phyloP scores from a whole-genome alignment of 2,888 invertebrate species.

The Lobophora halterata region DNA sequence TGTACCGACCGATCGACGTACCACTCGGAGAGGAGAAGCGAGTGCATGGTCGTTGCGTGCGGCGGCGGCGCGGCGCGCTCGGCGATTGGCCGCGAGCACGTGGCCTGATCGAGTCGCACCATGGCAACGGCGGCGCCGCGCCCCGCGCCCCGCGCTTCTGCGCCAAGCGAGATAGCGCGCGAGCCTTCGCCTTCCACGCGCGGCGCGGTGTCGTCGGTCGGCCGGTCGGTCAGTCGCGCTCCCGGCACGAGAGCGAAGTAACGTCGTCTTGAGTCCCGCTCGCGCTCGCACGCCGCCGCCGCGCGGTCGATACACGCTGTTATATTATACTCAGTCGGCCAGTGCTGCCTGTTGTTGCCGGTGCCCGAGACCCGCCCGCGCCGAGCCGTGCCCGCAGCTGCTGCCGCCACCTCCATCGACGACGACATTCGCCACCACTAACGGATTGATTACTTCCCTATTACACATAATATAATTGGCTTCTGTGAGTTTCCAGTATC shows the following conservation, averaged over 20 bases:
- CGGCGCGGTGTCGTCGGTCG: conserved; percentile 16
- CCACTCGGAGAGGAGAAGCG: conserved; percentile 2
- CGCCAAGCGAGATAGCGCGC: conserved; percentile 43
- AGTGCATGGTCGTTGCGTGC: conserved; percentile 14
- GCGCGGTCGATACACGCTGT: no score
- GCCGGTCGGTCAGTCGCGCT: conserved; percentile 26
- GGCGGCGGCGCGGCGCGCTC: conserved; percentile 24
- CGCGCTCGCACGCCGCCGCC: neutral
- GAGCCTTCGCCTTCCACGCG: conserved; percentile 30
- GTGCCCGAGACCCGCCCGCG: no score
- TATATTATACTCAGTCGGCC: no score
- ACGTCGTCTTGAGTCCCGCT: conserved; percentile 3
- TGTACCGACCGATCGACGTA: neutral
- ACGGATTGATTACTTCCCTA: no score
- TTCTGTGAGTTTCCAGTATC: no score
- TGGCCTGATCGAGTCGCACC: conserved; percentile 88
- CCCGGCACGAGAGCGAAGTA: conserved; percentile 3
- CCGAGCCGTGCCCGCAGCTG: no score
- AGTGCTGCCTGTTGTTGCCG: no score
- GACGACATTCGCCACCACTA: no score
- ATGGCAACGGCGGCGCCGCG: conserved; percentile 78
- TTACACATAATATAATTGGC: no score
- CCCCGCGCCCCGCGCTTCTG: conserved; percentile 38
- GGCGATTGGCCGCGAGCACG: conserved; percentile 84
- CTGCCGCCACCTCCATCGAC: neutral